Percentiles rank a stretch among this genome's conserved stretches.
Conservation (phyloP, 2,888 invertebrate species). For the Apodemia duryi region DNA sequence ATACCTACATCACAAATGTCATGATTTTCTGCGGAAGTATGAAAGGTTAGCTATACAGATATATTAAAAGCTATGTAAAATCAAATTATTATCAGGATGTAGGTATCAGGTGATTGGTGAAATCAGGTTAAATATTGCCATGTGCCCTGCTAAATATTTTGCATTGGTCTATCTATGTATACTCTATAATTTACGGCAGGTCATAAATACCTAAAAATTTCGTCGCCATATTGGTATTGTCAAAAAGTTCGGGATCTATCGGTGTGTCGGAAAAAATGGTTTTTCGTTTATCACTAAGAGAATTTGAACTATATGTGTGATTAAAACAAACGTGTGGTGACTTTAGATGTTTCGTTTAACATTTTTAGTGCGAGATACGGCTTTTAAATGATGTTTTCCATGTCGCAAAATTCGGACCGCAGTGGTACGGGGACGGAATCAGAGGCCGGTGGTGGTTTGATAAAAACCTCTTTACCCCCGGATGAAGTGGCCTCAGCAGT, state of each 20-base stretch:
- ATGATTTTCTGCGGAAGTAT: too few species aligned
- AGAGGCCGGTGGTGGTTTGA: conserved; percentile 55
- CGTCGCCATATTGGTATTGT: conserved; percentile 81
- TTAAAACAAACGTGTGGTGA: conserved; percentile 54
- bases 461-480: conserved; percentile 52
- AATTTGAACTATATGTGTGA: conserved; percentile 58
- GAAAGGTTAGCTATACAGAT: too few species aligned
- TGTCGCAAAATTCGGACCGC: conserved; percentile 67
- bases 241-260: conserved; percentile 70
- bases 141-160: not conserved
- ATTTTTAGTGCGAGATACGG: conserved; percentile 58
- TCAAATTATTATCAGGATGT: not conserved
- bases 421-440: conserved; percentile 55
- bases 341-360: conserved; percentile 72
- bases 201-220: conserved; percentile 76
- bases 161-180: not conserved
- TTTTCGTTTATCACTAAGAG: conserved; percentile 57
- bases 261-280: conserved; percentile 73
- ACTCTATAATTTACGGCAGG: conserved; percentile 46
- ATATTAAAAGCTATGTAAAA: too few species aligned
- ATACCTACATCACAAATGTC: too few species aligned
- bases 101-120: too few species aligned
- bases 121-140: not conserved
- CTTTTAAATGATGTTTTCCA: conserved; percentile 72
- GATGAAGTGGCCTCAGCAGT: conserved; percentile 68